Conservation (phyloP, 2,113 vertebrate genomes). For the Rhombomys opimus region DNA sequence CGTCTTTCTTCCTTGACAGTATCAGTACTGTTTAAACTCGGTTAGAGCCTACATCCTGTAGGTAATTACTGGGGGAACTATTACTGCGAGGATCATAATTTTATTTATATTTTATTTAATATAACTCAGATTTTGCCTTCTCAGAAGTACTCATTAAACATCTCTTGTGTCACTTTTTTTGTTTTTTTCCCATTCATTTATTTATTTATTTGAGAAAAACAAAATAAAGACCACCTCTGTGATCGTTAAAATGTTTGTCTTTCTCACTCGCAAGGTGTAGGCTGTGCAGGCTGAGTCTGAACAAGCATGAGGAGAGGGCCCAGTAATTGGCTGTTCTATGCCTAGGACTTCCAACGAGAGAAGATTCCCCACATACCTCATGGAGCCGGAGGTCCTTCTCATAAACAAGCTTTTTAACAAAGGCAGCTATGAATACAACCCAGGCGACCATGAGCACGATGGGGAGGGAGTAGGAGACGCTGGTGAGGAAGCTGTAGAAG, state of each 20-base stretch:
- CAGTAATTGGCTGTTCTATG: slow-evolving; percentile 50
- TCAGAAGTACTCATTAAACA: slow-evolving; percentile 16
- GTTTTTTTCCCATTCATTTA: too few relatives aligned
- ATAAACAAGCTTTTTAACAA: slow-evolving; percentile 97
- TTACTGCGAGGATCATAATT: slow-evolving; percentile 42
- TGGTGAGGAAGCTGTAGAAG: slow-evolving; percentile 93
- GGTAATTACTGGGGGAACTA: slow-evolving; percentile 18
- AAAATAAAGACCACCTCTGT: slow-evolving; percentile 25
- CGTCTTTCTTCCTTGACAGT: slow-evolving; percentile 7
- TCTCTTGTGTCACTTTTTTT: not conserved
- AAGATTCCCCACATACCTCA: slow-evolving; percentile 89
- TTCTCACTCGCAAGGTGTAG: slow-evolving; percentile 17
- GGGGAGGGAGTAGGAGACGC: slow-evolving; percentile 95
- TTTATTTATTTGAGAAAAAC: not conserved
- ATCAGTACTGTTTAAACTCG: slow-evolving; percentile 18
- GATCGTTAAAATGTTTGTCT: slow-evolving; percentile 22
- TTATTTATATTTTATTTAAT: slow-evolving; percentile 9
- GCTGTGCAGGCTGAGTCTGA: slow-evolving; percentile 64
- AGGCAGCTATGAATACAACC: slow-evolving; percentile 96
- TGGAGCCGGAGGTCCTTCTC: slow-evolving; percentile 97
- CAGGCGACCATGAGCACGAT: slow-evolving; percentile 96
- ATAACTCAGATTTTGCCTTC: slow-evolving; percentile 43
- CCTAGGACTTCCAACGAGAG: slow-evolving; percentile 77
- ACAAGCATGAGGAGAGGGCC: slow-evolving; percentile 59
- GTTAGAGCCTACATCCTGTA: not conserved